Percentiles rank a stretch among this genome's conserved stretches.
Evolutionary conservation across 2,888 invertebrate genomes (phyloP).

Genomic region (Augochlorella aurata): DNA sequence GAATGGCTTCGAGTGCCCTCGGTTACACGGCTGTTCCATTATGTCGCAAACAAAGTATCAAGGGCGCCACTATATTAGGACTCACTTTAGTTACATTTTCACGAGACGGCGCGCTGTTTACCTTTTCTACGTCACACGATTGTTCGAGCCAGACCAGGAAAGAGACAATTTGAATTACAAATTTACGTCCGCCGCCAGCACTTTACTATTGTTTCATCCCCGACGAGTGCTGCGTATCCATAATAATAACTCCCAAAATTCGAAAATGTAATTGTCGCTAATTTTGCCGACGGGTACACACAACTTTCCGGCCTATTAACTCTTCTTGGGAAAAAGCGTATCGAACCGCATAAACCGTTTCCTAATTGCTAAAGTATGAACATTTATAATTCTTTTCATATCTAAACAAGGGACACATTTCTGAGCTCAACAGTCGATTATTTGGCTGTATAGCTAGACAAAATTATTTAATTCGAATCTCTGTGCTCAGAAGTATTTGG

Average conservation of each 20-base stretch:
- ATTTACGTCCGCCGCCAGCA: slow-evolving; percentile 37
- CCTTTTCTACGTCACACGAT: slow-evolving; percentile 44
- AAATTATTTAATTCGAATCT: too few species aligned
- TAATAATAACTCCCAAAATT: slow-evolving; percentile 25
- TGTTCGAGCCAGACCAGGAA: slow-evolving; percentile 23
- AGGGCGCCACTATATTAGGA: slow-evolving; percentile 47
- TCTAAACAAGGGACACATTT: too few species aligned
- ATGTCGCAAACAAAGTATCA: slow-evolving; percentile 48
- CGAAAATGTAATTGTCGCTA: slow-evolving; percentile 8
- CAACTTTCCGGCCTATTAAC: neutral
- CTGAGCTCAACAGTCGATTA: too few species aligned
- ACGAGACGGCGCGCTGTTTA: slow-evolving; percentile 36
- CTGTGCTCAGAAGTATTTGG: too few species aligned
- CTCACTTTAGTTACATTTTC: slow-evolving; percentile 40
- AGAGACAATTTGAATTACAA: slow-evolving; percentile 55
- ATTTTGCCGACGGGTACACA: neutral
- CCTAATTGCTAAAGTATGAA: neutral
- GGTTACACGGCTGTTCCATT: slow-evolving; percentile 46
- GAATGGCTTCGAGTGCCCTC: slow-evolving; percentile 31
- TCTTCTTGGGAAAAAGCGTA: neutral
- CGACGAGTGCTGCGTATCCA: slow-evolving; percentile 29
- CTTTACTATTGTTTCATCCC: slow-evolving; percentile 27
- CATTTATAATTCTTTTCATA: neutral
- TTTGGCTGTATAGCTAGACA: too few species aligned
- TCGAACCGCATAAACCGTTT: neutral